Base-by-base conservation (phyloP, 1,140 invertebrate genomes). In the Drosophila eugracilis region DNA sequence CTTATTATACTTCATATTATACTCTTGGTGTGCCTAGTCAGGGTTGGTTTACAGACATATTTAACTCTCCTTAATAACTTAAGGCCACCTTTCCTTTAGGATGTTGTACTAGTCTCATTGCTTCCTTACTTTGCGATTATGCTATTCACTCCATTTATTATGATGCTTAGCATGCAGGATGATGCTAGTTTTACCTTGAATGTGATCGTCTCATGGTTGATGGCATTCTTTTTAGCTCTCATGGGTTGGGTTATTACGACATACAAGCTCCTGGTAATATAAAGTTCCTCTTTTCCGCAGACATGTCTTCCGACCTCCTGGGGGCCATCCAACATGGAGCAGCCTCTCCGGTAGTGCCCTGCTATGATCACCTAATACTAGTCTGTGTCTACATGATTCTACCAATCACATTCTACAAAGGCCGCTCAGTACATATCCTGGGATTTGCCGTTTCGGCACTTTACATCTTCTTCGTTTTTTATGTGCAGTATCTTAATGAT, bases 351-450 rank as follows among this genome's bases (percentile, higher is more conserved):
- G 12, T 59, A 0, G 21, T 37, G 3, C 34, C 44, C 10, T 21
- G 12, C 41, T 81, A 76, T 30, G 77, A 81, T 44, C 77, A 72
- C 10, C 28, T 80, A 4, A 24, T 67, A 1, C 41, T 80, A 5
- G 4, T 54, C 12, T 58, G 57, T 15, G 19, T 80, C 0, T 81
- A 81, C 42, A 39, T 65, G 17, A 37, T 50, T 9, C 44, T 81
- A 17, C 77, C 77, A 2, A 44, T 80, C 2, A 36, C 24, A 1
- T 32, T 62, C 14, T 36, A 49, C 3, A n/a, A 45, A 3, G 12
- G 21, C 12, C 37, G 41, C 3, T 44, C 7, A 5, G 28, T 53
- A 0, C 58, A 17, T 7, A 0, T 75, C 0, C 47, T 80, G 5
- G 76, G 54, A 2, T 0, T 58, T 1, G 4, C 2, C 0, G 49